Evolutionary conservation across 2,888 invertebrate genomes (phyloP), one percentile per base, ranked within the genome.

Genomic region (Pachycephus smyrnensis): DNA sequence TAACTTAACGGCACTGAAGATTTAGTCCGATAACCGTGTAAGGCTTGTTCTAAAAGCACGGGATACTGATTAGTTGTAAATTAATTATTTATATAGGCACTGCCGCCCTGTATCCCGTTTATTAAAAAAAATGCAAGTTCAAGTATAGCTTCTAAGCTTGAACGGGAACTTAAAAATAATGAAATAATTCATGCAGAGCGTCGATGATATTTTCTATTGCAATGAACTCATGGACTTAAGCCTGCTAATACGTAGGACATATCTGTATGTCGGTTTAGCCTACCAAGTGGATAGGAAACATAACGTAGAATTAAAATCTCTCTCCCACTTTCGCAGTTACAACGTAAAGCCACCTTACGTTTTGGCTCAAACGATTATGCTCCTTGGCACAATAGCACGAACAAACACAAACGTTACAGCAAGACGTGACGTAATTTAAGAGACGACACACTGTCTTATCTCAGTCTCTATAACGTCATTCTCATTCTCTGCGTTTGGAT

Each of bases 391-490:
- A 83, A 86, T 82, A 81, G 81, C 82, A 80, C 84, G 55, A 55
- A 55, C 23, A 55, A 55, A 55, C 55, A 55, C 55, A 55, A 55
- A 55, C 55, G 55, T 55, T 55, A 55, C 9, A 23, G 55, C 9
- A 55, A 55, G 6, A 55, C 55, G 0, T 23, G 23, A 55, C 55
- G 55, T 55, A 79, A 78, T 79, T 88, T 84, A 89, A 77, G 87
- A 89, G 75, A 90, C 77, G 79, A 83, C 83, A 83, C 91, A 91
- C 76, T 90, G 89, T 80, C 85, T 88, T 86, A 91, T 90, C 82
- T 91, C 90, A 83, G 85, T 85, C 81, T 86, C 86, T 77, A 82
- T 80, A 82, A 87, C 76, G 74, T 88, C 87, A 85, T 85, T 86
- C 79, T 86, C 85, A 83, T 86, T 87, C 86, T 88, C 85, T 85